These are phyloP conservation scores for Drosophila emarginata DNA, from an alignment of 2,888 invertebrate species.

Conservation along the genomic window DNA sequence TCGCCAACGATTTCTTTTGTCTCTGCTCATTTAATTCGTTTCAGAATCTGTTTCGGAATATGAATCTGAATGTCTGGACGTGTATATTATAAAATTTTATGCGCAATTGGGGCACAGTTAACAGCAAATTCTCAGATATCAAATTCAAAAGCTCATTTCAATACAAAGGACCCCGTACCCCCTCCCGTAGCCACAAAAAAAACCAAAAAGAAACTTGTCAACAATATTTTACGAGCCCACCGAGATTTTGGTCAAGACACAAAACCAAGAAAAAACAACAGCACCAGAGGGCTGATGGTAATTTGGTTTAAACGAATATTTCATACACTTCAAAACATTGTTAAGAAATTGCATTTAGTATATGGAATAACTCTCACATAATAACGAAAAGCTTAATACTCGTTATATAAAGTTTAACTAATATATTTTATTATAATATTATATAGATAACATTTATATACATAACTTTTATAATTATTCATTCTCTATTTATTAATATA, in stretches of 20 bases:
- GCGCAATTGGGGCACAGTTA: constrained; percentile 75
- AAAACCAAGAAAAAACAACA: not conserved
- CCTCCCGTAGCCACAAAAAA: not conserved
- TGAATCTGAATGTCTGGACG: constrained; percentile 26
- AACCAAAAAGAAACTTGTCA: constrained; percentile 69
- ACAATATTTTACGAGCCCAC: constrained; percentile 71
- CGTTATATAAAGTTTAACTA: not conserved
- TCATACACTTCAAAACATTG: not conserved
- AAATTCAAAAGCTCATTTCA: constrained; percentile 68
- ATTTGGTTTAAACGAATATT: not conserved
- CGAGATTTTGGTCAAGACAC: constrained; percentile 32
- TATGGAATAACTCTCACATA: too few species aligned
- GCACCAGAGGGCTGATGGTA: not conserved
- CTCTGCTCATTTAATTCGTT: constrained; percentile 41
- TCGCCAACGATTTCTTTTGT: constrained; percentile 52
- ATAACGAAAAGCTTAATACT: too few species aligned
- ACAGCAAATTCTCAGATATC: constrained; percentile 67
- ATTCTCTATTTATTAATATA: not conserved
- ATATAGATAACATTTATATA: too few species aligned
- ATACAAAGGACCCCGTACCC: constrained; percentile 54
- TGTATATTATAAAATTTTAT: constrained; percentile 74
- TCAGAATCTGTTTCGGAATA: constrained; percentile 2
- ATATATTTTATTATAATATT: too few species aligned
- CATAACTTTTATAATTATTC: too few species aligned
- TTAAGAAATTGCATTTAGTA: too few species aligned